Evolutionary conservation across 2,797 vertebrate genomes (phyloP).

Genomic region (Echeneis naucrates): DNA sequence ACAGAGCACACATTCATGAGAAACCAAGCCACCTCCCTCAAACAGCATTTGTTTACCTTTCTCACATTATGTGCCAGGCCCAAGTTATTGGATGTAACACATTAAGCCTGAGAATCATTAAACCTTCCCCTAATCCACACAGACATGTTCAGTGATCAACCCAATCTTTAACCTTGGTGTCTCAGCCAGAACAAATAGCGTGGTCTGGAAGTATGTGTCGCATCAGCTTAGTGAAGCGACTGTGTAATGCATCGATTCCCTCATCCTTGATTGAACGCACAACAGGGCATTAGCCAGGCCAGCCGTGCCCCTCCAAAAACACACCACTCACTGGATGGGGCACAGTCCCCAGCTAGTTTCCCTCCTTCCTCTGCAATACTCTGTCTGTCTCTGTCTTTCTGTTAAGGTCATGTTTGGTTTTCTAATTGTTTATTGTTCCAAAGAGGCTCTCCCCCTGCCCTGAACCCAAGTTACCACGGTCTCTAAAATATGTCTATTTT

Average conservation of each 20-base stretch:
- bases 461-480: constrained; percentile 43
- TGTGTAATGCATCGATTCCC: constrained; percentile 71
- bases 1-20: constrained; percentile 50
- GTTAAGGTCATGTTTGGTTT: constrained; percentile 67
- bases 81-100: constrained; percentile 75
- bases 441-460: constrained; percentile 22
- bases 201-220: constrained; percentile 76
- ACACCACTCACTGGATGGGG: constrained; percentile 18
- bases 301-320: constrained; percentile 56
- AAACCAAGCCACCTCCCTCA: constrained; percentile 41
- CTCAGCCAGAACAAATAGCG: constrained; percentile 79
- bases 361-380: constrained; percentile 26
- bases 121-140: constrained; percentile 68
- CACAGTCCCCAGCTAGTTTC: constrained; percentile 23
- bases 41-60: constrained; percentile 74
- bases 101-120: constrained; percentile 78
- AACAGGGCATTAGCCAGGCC: constrained; percentile 73
- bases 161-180: constrained; percentile 74
- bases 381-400: constrained; percentile 37
- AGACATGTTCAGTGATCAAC: constrained; percentile 84
- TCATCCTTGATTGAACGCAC: constrained; percentile 74
- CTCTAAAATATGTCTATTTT: constrained; percentile 70
- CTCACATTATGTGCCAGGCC: constrained; percentile 54
- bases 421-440: constrained; percentile 76
- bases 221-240: constrained; percentile 73